Evolutionary conservation across 1,140 invertebrate genomes (phyloP).

Genomic region (Bombus haemorrhoidalis): DNA sequence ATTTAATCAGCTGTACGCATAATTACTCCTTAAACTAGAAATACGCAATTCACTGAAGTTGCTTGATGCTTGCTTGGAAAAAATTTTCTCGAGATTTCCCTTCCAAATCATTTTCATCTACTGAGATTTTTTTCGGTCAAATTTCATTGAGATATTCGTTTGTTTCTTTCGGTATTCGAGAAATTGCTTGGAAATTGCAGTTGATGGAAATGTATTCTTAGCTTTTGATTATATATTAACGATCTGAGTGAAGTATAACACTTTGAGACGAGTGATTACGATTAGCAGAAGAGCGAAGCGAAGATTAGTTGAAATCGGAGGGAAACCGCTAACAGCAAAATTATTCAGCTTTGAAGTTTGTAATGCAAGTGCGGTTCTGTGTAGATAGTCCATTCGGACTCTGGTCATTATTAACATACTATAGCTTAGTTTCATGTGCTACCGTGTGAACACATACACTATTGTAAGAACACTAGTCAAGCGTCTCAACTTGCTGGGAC

Average conservation of each 20-base stretch:
- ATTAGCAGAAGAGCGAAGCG: background rate
- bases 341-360: conserved; percentile 79
- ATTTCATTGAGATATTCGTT: background rate
- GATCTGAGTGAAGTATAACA: background rate
- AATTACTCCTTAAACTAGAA: conserved; percentile 48
- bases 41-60: conserved; percentile 13
- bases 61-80: background rate
- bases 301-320: background rate
- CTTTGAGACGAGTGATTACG: background rate
- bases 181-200: background rate
- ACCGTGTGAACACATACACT: conserved; percentile 10
- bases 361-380: conserved; percentile 80
- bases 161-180: background rate
- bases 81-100: background rate
- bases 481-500: conserved; percentile 57
- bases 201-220: no score
- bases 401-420: conserved; percentile 79
- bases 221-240: background rate
- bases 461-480: conserved; percentile 33
- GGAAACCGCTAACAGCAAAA: conserved; percentile 61
- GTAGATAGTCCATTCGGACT: conserved; percentile 76
- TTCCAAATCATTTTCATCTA: background rate
- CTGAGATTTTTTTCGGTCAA: no score
- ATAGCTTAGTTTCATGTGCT: conserved; percentile 67
- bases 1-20: conserved; percentile 56